Percentiles rank a stretch among this genome's conserved stretches.
Conservation (phyloP, 2,888 invertebrate species). For the Operophtera brumata region DNA sequence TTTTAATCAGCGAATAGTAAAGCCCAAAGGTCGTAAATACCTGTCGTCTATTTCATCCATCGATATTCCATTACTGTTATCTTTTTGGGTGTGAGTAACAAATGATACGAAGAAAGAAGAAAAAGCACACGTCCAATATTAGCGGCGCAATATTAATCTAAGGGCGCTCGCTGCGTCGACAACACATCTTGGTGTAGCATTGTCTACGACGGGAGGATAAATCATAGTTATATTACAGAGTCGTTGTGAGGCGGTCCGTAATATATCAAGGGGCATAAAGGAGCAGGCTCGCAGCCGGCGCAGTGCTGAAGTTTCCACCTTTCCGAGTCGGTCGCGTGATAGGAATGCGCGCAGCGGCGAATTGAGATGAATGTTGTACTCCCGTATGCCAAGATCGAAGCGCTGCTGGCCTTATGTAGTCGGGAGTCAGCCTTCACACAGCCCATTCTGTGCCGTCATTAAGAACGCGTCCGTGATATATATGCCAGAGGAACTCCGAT, state of each 20-base stretch:
- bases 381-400: slow-evolving; percentile 20
- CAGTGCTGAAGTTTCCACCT: slow-evolving; percentile 40
- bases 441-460: slow-evolving; percentile 19
- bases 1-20: slow-evolving; percentile 62
- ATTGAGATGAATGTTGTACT: slow-evolving; percentile 50
- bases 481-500: slow-evolving; percentile 43
- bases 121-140: slow-evolving; percentile 55
- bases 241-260: slow-evolving; percentile 57
- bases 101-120: slow-evolving; percentile 46
- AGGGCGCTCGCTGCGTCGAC: slow-evolving; percentile 45
- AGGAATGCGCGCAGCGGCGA: slow-evolving; percentile 38
- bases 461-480: slow-evolving; percentile 33
- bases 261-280: slow-evolving; percentile 66
- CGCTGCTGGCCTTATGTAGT: slow-evolving; percentile 12
- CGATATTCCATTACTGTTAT: slow-evolving; percentile 31
- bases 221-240: slow-evolving; percentile 67
- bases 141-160: slow-evolving; percentile 57
- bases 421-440: slow-evolving; percentile 8
- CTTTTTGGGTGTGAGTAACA: slow-evolving; percentile 35
- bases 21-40: slow-evolving; percentile 37
- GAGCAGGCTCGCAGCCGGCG: slow-evolving; percentile 44
- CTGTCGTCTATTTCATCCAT: slow-evolving; percentile 23
- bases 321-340: slow-evolving; percentile 36
- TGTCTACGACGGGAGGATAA: slow-evolving; percentile 57
- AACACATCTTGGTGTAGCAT: slow-evolving; percentile 56